Evolutionary conservation across 2,113 vertebrate species (phyloP), one percentile per base, ranked within the genome.

Genomic region (Rhinoptilus africanus): DNA sequence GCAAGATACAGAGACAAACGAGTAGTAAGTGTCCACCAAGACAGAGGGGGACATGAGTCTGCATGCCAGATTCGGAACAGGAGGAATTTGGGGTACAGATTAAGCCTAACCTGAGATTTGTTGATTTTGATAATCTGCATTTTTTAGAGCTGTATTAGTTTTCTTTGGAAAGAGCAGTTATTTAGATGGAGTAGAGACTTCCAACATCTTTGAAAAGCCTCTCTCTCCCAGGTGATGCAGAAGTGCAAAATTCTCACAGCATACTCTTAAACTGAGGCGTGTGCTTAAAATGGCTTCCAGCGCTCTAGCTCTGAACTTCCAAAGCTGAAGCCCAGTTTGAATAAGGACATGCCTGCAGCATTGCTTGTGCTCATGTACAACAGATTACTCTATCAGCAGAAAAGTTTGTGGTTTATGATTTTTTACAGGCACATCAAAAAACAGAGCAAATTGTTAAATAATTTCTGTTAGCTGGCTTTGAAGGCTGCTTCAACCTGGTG

Each of bases 1-100:
- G 98, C 98, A 63, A 98, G 99, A 98, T 99, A 99, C 97, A 97
- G 99, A 97, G 99, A 99, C 94, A 99, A 99, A 88, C 98, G 99
- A 96, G 98, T 99, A 95, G 99, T 99, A 97, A 98, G 99, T 98
- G 85, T 75, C 88, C 23, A 10, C 53, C 83, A 48, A 84, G 34
- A 59, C 32, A 69, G 18, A 74, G 64, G 41, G 78, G 75, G 30
- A n/a, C 22, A 7, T 2, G 2, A 62, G 37, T 68, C 48, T 79
- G 53, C 48, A 35, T 35, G 51, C 27, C 5, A 18, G 24, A 62
- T n/a, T 27, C 64, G 74, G 45, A 60, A 34, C 4, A 6, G 48
- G 35, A 48, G 57, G 60, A 67, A 47, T 75, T 43, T 48, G 56
- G 53, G 24, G 21, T 78, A n/a, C 28, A 37, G 63, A 9, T 37